Percentiles rank a stretch among this genome's conserved stretches.
These are phyloP conservation scores for Seriola dumerili DNA, from an alignment of 2,113 vertebrate genomes.

Conservation along the genomic window DNA sequence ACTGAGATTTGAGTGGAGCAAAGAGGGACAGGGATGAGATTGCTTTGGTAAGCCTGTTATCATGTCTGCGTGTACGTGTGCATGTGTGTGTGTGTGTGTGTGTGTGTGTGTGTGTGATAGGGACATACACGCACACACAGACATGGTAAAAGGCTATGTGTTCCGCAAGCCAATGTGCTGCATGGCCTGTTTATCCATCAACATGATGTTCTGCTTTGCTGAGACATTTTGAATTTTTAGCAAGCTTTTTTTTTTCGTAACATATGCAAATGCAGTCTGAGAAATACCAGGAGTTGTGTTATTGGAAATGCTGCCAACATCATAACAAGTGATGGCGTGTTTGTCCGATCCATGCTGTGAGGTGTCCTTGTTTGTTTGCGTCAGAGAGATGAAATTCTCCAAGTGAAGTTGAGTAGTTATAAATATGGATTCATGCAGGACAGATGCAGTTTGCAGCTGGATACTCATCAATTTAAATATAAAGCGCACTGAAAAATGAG, in stretches of 20 bases:
- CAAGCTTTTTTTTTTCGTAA: background rate
- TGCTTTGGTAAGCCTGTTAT: constrained; percentile 58
- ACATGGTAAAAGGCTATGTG: constrained; percentile 16
- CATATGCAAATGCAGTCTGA: constrained; percentile 9
- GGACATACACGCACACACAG: constrained; percentile 4
- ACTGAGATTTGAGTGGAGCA: constrained; percentile 13
- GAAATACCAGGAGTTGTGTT: background rate
- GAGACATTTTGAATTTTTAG: constrained; percentile 21
- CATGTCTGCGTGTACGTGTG: constrained; percentile 11
- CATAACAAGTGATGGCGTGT: background rate
- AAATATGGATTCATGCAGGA: background rate
- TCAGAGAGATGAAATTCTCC: background rate
- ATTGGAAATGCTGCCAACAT: background rate
- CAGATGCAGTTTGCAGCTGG: background rate
- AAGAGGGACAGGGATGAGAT: constrained; percentile 45
- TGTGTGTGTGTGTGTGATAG: too few species aligned
- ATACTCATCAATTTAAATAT: background rate
- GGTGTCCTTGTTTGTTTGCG: background rate
- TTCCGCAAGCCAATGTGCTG: constrained; percentile 33
- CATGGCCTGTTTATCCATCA: constrained; percentile 33
- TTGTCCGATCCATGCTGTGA: background rate
- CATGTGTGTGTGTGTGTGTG: constrained; percentile 16
- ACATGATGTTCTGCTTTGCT: constrained; percentile 43
- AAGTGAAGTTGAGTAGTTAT: background rate
- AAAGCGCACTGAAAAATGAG: background rate